Evolutionary conservation across 2,888 invertebrate species (phyloP), one percentile per base, ranked within the genome.

Genomic region (Latrodectus hesperus): DNA sequence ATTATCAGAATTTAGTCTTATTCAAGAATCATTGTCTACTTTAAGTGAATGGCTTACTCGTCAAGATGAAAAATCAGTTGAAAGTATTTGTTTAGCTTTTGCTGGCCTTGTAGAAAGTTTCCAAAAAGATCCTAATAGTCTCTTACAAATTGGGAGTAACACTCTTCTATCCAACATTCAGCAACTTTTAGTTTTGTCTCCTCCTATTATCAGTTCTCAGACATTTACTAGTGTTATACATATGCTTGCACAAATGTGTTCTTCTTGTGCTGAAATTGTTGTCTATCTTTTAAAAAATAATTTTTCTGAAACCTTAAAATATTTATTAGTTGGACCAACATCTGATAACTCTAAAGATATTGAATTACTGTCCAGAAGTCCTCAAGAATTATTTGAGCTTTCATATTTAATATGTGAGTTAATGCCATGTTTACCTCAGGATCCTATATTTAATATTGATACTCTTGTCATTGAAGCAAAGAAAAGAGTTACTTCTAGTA

Each of bases 11-110:
- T 99, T 99, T 93, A 96, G 96, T 91, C 95, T 97, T 91, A 96
- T 99, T 53, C 94, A 95, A 88, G 97, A 97, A 89, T 98, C 97
- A 22, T 93, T 99, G 90, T 94, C 96, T 16, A 93, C 98, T 78
- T 94, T 99, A 81, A 97, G 98, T 73, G 95, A 93, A 22, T 92
- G 94, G 82, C 92, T 94, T n/a, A 93, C 93, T 67, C 94, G 94
- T 89, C 93, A 98, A 93, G 99, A 99, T 93, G 99, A 99, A 92
- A 99, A 99, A 92, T 98, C 98, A 86, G 98, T 99, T 65, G 99
- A 99, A 92, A 97, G 97, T 91, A 98, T 99, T n/a, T 99, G 99
- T 91, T 94, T 98, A 90, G 98, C 99, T 26, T 99, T 99, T 93
- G 97, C 98, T 84, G 95, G 99, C 8, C 94, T 99, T 72, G 98